Conservation (phyloP, 1,140 invertebrate genomes). For the Dufourea novaeangliae region DNA sequence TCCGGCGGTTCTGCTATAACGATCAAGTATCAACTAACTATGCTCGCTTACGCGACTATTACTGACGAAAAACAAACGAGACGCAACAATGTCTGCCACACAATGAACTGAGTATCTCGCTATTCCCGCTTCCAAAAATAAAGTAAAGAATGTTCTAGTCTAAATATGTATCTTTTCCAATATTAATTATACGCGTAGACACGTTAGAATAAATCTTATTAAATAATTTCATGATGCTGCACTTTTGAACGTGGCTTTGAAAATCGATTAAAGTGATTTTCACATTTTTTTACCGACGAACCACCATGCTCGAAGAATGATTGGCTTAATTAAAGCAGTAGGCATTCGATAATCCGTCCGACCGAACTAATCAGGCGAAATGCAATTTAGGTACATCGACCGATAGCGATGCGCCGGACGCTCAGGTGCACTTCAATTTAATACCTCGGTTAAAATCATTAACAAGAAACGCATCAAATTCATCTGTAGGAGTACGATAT, state of each 20-base stretch:
- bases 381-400: constrained; percentile 79
- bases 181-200: too few species aligned
- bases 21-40: too few species aligned
- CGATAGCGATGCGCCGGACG: constrained; percentile 72
- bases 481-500: constrained; percentile 60
- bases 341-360: constrained; percentile 79
- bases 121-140: too few species aligned
- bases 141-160: too few species aligned
- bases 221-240: background rate
- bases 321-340: constrained; percentile 78
- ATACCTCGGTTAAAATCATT: constrained; percentile 79
- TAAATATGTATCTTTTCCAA: too few species aligned
- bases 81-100: too few species aligned
- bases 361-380: constrained; percentile 79
- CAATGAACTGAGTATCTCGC: background rate
- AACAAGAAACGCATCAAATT: constrained; percentile 79
- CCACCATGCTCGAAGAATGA: constrained; percentile 71
- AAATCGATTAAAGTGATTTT: background rate
- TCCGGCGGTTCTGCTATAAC: too few species aligned
- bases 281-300: constrained; percentile 50
- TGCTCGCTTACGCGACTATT: too few species aligned
- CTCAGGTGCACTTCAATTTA: constrained; percentile 77
- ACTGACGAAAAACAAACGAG: too few species aligned
- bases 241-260: background rate
- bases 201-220: too few species aligned